Base-by-base conservation (phyloP, 53 echinoderm and acorn worm genomes). In the Arbacia lixula region DNA sequence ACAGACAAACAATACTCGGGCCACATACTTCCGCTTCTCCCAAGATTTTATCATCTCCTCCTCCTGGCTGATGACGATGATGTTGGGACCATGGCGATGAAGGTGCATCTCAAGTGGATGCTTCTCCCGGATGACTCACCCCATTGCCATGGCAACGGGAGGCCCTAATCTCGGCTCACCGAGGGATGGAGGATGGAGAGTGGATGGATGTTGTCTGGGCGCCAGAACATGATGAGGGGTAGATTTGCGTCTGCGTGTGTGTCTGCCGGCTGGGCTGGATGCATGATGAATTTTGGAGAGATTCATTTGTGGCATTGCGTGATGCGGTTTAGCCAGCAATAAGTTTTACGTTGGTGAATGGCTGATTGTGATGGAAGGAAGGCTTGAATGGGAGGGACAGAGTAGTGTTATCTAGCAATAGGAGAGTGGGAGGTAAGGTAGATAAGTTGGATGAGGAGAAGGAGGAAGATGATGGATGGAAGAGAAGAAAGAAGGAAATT, bases 121-220 rank as follows among this genome's bases (percentile, higher is more conserved):
- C 53, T 28, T 69, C 74, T 53, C n/a, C 30, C 3, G 0, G 67
- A 30, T 74, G 74, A 74, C 74, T 74, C 74, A 74, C 52, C 74
- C 16, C 46, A 34, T 74, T 46, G 53, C 74, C 46, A 74, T 74
- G 74, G 74, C 52, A 34, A 74, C 34, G 74, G 74, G 74, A 74
- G 74, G 74, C 74, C 74, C 74, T 74, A 50, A 50, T 74, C 74
- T 30, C 53, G 31, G 33, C 19, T 74, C 36, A 17, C 42, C 21
- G 46, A 20, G 69, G 43, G 42, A 43, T 42, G 29, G 29, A 27
- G 42, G 43, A 69, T 42, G 29, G 29, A 27, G 42, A 29, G 43
- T 72, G 68, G 20, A 40, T 42, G 53, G 74, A 74, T 74, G 74
- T 53, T 74, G 46, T 74, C 74, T 34, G 12, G 33, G 17, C 12